Base-by-base conservation (phyloP, 2,888 invertebrate species). In the Aspidiotus rigidus region DNA sequence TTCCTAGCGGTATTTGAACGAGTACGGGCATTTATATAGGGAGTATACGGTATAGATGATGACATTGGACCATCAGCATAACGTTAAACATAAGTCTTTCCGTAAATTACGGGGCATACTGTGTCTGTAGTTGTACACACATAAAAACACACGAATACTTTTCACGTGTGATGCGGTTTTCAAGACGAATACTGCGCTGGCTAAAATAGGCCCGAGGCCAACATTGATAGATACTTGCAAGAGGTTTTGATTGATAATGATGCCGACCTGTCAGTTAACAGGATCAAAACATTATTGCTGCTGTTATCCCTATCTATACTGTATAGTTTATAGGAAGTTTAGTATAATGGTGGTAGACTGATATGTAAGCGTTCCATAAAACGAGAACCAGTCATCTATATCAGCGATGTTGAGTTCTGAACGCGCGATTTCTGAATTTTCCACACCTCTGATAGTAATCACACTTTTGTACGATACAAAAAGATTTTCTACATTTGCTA, bases 191-290 rank as follows among this genome's bases (percentile, higher is more conserved):
- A 42, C n/a, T 28, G 53, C 16, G 55, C n/a, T 16, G 49, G 49
- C 15, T 28, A 28, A 28, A 28, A 28, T 28, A 42, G 28, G 60
- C 67, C 67, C 28, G 16, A 44, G 67, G 67, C 67, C 67, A 40
- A 57, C 57, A 67, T 59, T 67, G 67, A 67, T 60, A 67, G 67
- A 67, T 67, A 67, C 67, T 67, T 59, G 40, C 16, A 42, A 67
- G 60, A 44, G 67, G 67, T 67, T 67, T 67, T 67, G 67, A 67
- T 67, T 67, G 67, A 67, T 67, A 67, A 67, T 67, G 60, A 67
- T 67, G 67, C 67, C 67, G 59, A 60, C 67, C 67, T 67, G 67
- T 67, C 67, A 67, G 67, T 67, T 67, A 67, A 67, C 28, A 60
- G 67, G 67, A 67, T 67, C 67, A 67, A 67, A 67, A 59, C 49